These are phyloP conservation scores for Drosophila novamexicana DNA, from an alignment of 1,140 invertebrate genomes.

Conservation along the genomic window DNA sequence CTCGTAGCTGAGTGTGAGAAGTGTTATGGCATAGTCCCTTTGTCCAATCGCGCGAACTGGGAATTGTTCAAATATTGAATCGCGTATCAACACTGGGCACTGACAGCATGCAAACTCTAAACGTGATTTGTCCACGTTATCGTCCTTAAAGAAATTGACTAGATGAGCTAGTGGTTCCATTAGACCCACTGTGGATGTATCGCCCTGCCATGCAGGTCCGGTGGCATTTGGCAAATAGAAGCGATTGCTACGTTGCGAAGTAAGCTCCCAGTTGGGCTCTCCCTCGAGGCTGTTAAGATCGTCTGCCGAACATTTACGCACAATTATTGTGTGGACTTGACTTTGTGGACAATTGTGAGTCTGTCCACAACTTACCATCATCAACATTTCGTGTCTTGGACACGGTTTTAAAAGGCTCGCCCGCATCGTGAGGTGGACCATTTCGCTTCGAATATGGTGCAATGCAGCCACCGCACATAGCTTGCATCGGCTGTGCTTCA, in stretches of 20 bases:
- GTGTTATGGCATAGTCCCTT: constrained; percentile 51
- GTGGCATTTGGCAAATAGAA: constrained; percentile 89
- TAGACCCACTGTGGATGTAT: constrained; percentile 82
- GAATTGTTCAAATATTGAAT: constrained; percentile 88
- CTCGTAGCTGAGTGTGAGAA: constrained; percentile 64
- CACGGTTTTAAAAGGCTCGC: constrained; percentile 68
- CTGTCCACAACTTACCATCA: constrained; percentile 48
- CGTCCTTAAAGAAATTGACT: constrained; percentile 63
- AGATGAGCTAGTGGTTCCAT: constrained; percentile 72
- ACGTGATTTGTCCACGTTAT: constrained; percentile 45
- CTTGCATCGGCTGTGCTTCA: constrained; percentile 2
- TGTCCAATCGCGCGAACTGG: constrained; percentile 85
- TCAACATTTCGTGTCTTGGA: constrained; percentile 51
- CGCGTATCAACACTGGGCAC: constrained; percentile 88
- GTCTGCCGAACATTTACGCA: constrained; percentile 13
- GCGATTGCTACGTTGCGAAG: constrained; percentile 87
- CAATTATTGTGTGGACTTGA: background rate
- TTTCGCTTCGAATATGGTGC: constrained; percentile 72
- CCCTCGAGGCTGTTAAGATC: constrained; percentile 64
- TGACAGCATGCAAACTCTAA: constrained; percentile 60
- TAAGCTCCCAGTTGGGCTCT: constrained; percentile 87
- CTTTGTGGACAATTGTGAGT: background rate
- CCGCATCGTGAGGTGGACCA: constrained; percentile 64
- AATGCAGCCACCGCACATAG: background rate
- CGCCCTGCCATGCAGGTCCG: constrained; percentile 87